Evolutionary conservation across 2,888 invertebrate species (phyloP).

Genomic region (Ceramica pisi): DNA sequence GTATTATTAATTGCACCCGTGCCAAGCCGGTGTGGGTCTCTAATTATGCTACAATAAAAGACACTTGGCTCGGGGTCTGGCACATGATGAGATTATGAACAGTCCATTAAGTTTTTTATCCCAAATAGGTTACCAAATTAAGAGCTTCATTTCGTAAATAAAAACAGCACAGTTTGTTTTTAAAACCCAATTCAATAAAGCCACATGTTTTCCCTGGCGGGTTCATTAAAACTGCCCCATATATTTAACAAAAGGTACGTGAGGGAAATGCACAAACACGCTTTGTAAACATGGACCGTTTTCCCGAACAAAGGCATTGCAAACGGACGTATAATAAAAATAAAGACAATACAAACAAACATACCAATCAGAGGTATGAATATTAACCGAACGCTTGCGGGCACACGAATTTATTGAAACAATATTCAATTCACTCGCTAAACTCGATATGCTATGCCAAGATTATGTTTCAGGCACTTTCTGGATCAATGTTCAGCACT

Average conservation of each 20-base stretch:
- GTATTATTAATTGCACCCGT: background rate
- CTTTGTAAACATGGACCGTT: slow-evolving; percentile 35
- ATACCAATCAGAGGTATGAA: slow-evolving; percentile 53
- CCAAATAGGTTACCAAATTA: background rate
- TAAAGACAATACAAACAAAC: slow-evolving; percentile 48
- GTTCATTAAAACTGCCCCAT: slow-evolving; percentile 49
- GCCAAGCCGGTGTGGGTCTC: background rate
- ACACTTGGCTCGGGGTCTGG: background rate
- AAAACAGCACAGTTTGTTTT: slow-evolving; percentile 33
- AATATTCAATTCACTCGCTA: slow-evolving; percentile 25
- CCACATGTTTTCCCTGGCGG: slow-evolving; percentile 35
- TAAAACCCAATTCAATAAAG: slow-evolving; percentile 44
- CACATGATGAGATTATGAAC: background rate
- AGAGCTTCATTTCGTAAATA: slow-evolving; percentile 27
- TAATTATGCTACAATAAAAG: background rate
- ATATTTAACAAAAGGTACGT: slow-evolving; percentile 51
- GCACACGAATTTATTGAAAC: slow-evolving; percentile 35
- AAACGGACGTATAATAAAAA: slow-evolving; percentile 40
- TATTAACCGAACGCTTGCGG: slow-evolving; percentile 29
- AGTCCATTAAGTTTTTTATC: background rate
- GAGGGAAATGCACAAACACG: slow-evolving; percentile 48
- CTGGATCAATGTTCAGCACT: background rate
- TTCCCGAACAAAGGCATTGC: slow-evolving; percentile 26
- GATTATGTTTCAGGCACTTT: slow-evolving; percentile 26
- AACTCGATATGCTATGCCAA: slow-evolving; percentile 21